Evolutionary conservation across 2,888 invertebrate species (phyloP), one percentile per base, ranked within the genome.

Genomic region (Mimumesa dahlbomi): DNA sequence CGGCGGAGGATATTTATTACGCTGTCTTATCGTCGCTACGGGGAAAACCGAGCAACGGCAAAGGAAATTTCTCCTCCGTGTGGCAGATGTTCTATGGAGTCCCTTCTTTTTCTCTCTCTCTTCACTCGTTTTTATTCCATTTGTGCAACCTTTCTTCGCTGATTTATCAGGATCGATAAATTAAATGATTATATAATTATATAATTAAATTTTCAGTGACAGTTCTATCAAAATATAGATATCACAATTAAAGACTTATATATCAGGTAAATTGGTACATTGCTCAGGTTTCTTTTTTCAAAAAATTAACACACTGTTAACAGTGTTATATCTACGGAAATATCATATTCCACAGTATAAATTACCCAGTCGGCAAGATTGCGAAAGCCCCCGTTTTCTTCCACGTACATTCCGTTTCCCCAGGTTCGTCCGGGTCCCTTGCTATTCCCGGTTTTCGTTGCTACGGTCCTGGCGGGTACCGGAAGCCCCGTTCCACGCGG

Each of bases 301-400:
- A n/a, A n/a, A n/a, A n/a, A n/a, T n/a, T n/a, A n/a, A n/a, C n/a
- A n/a, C n/a, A n/a, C n/a, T n/a, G n/a, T n/a, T n/a, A n/a, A n/a
- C n/a, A n/a, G n/a, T n/a, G n/a, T n/a, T n/a, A n/a, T n/a, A n/a
- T n/a, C 53, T 59, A 19, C 59, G 58, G 66, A 76, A 80, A 83
- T 82, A 77, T 82, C 75, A 68, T 78, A 80, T 82, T 82, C 75
- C 77, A 68, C 66, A 70, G 71, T 63, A 62, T 80, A 75, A 84
- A 83, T 81, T 83, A 82, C 74, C 76, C 68, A 74, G 72, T 74
- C 65, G 50, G 76, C 80, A 82, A 82, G 82, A 82, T 81, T 79
- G 80, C 66, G 68, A 75, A 57, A 73, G 63, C 64, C 66, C 54
- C 66, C 54, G 64, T 64, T 62, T n/a, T 74, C 64, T 72, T 56